phyloP scores from a whole-genome alignment of 2,113 vertebrate genomes.

The Onychostoma macrolepis region DNA sequence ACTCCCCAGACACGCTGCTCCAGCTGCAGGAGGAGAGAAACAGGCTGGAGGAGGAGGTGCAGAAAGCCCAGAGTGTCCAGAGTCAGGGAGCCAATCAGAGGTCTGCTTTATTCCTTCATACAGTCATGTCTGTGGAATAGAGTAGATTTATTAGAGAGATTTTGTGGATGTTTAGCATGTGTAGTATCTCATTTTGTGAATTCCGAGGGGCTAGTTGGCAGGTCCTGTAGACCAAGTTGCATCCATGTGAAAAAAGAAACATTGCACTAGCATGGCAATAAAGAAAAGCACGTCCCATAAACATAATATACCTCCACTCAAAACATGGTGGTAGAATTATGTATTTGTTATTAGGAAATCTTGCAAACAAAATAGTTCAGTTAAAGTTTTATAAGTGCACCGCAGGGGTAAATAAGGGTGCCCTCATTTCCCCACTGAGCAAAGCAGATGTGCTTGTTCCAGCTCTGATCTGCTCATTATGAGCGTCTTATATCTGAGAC shows the following conservation, averaged over 20 bases:
- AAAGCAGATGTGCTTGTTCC: slow-evolving; percentile 1
- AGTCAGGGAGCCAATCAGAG: slow-evolving; percentile 92
- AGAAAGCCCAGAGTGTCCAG: slow-evolving; percentile 82
- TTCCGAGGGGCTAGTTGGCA: not conserved
- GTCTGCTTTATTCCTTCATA: slow-evolving; percentile 65
- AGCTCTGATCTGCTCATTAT: not conserved
- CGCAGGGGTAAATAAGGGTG: slow-evolving; percentile 12
- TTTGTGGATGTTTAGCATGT: not conserved
- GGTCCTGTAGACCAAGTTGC: not conserved
- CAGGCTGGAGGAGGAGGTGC: slow-evolving; percentile 92
- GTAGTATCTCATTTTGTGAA: not conserved
- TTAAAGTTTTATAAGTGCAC: slow-evolving; percentile 24
- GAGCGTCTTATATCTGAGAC: not conserved
- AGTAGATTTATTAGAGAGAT: not conserved
- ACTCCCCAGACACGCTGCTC: slow-evolving; percentile 78
- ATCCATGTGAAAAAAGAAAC: not conserved
- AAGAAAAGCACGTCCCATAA: not conserved
- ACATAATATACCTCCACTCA: slow-evolving; percentile 14
- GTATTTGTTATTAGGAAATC: slow-evolving; percentile 33
- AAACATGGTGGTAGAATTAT: slow-evolving; percentile 36
- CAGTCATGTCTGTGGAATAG: not conserved
- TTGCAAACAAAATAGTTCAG: slow-evolving; percentile 8
- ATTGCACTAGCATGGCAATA: not conserved
- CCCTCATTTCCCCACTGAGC: slow-evolving; percentile 45
- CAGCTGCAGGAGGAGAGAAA: slow-evolving; percentile 87